Percentiles rank a stretch among this genome's conserved stretches.
These are phyloP conservation scores for Linepithema humile DNA, from an alignment of 1,140 invertebrate species.

Conservation along the genomic window DNA sequence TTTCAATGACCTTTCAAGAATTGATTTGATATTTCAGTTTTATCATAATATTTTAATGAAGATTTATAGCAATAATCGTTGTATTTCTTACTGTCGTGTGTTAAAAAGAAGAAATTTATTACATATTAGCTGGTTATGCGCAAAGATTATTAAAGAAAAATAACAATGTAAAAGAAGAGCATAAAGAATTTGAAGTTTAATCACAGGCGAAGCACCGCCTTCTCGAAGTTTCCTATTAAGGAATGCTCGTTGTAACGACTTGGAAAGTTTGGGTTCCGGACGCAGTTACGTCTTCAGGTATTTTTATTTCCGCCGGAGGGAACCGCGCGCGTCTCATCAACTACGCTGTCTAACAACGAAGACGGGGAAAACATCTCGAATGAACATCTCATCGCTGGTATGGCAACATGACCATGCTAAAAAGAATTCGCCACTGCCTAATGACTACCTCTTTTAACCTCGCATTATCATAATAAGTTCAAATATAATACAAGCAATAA, in stretches of 20 bases:
- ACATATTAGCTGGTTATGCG: neutral
- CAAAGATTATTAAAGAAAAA: constrained; percentile 44
- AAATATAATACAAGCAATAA: constrained; percentile 39
- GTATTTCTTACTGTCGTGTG: too few species aligned
- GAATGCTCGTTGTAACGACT: constrained; percentile 51
- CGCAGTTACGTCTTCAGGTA: constrained; percentile 19
- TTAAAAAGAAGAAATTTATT: constrained; percentile 13
- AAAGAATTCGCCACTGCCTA: constrained; percentile 33
- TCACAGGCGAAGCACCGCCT: constrained; percentile 20
- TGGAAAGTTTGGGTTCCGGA: constrained; percentile 26
- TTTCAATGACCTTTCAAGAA: neutral
- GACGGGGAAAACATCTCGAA: constrained; percentile 12
- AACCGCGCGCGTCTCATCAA: constrained; percentile 34
- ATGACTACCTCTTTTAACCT: constrained; percentile 30
- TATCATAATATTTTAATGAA: neutral
- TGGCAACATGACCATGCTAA: constrained; percentile 43
- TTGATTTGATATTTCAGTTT: neutral
- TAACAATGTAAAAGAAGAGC: constrained; percentile 22
- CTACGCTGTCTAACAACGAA: constrained; percentile 33
- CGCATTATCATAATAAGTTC: neutral
- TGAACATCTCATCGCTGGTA: constrained; percentile 20
- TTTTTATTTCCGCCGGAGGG: constrained; percentile 34
- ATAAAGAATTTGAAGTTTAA: constrained; percentile 54
- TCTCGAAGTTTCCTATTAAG: constrained; percentile 40
- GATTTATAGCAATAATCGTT: too few species aligned